A percentile compares a stretch with the other conserved stretches of the same genome.
phyloP scores from a whole-genome alignment of 2,888 invertebrate species.

The Syrista parreyssii region DNA sequence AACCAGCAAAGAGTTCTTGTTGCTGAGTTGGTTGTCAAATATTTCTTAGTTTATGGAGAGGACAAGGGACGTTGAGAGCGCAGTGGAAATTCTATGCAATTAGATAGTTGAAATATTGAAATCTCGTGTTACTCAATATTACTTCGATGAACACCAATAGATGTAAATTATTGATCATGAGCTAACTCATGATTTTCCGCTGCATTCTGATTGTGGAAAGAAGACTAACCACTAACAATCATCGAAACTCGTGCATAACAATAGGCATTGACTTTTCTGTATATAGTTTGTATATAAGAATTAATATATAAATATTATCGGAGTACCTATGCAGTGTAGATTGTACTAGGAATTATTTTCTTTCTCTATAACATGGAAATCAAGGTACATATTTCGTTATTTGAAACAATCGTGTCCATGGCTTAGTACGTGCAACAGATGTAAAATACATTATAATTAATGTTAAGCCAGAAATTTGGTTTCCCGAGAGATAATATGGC shows the following conservation, averaged over 20 bases:
- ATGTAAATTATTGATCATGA: background rate
- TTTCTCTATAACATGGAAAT: constrained; percentile 23
- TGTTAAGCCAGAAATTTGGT: background rate
- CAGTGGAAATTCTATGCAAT: constrained; percentile 10
- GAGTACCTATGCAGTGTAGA: constrained; percentile 20
- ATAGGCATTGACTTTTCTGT: constrained; percentile 38
- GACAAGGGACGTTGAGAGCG: constrained; percentile 1
- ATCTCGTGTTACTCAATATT: background rate
- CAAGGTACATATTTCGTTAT: constrained; percentile 17
- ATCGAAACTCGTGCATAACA: constrained; percentile 31
- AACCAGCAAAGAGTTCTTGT: constrained; percentile 89
- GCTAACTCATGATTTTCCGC: constrained; percentile 14
- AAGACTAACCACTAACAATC: constrained; percentile 14
- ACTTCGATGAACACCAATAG: background rate
- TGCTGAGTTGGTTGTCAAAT: constrained; percentile 70
- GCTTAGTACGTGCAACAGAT: background rate
- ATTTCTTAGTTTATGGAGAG: constrained; percentile 4
- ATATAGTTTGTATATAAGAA: constrained; percentile 45
- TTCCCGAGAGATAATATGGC: background rate
- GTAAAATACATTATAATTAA: background rate
- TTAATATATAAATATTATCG: constrained; percentile 26
- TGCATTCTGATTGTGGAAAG: constrained; percentile 33
- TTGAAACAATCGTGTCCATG: background rate
- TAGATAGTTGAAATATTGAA: background rate
- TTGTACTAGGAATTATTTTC: constrained; percentile 34